phyloP scores from a whole-genome alignment of 2,888 invertebrate species.

The Drosophila basisetae region DNA sequence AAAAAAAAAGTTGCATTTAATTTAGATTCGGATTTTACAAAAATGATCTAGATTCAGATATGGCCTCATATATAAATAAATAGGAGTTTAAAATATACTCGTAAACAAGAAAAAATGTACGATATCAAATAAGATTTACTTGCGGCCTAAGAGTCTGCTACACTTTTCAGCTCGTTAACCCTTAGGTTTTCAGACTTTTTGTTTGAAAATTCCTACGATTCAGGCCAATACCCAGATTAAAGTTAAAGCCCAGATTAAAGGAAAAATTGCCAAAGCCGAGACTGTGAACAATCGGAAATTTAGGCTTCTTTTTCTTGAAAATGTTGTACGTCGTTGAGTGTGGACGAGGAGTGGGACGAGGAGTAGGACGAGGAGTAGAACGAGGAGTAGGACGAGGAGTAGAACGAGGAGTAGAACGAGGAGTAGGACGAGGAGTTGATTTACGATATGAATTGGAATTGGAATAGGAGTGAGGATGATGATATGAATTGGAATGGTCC shows the following conservation, averaged over 20 bases:
- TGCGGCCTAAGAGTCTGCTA: slow-evolving; percentile 35
- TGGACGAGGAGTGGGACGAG: neutral
- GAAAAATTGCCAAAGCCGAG: slow-evolving; percentile 63
- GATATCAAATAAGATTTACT: neutral
- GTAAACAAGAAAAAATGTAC: too few relatives aligned
- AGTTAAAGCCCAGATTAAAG: slow-evolving; percentile 61
- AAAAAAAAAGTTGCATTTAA: neutral
- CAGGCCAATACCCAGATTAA: slow-evolving; percentile 45
- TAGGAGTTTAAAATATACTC: too few relatives aligned
- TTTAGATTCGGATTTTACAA: slow-evolving; percentile 8
- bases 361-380: neutral
- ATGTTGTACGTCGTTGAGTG: slow-evolving; percentile 10
- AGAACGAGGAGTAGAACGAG: too few relatives aligned
- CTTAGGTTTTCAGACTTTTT: neutral
- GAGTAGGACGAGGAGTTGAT: neutral
- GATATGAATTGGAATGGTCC: neutral
- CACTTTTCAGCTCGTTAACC: neutral
- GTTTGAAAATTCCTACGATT: too few relatives aligned
- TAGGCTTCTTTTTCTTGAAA: slow-evolving; percentile 47
- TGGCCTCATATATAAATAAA: neutral
- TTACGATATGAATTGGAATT: neutral
- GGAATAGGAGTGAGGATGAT: neutral
- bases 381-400: neutral
- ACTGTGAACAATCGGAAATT: slow-evolving; percentile 30
- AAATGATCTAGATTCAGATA: neutral